Conservation (phyloP, 2,888 invertebrate genomes). For the Pristionchus arcanus region DNA sequence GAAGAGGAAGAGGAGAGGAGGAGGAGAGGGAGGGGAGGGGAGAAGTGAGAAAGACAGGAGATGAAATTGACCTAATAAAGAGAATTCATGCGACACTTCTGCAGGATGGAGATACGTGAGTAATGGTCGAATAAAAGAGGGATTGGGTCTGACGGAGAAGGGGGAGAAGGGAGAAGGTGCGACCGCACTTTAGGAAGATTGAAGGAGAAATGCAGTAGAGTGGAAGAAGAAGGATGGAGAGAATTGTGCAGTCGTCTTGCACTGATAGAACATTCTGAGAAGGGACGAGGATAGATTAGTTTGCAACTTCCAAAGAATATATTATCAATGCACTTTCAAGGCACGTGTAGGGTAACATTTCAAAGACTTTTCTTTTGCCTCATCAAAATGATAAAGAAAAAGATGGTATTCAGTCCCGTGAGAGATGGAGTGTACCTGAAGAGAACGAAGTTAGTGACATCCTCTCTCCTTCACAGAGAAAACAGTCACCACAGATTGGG, state of each 20-base stretch:
- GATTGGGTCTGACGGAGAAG: neutral
- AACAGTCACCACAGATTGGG: slow-evolving; percentile 16
- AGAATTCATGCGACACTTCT: neutral
- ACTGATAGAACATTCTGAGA: neutral
- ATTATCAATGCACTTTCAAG: neutral
- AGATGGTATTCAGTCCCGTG: neutral
- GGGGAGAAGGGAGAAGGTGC: neutral
- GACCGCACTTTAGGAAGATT: slow-evolving; percentile 36
- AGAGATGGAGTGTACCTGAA: neutral
- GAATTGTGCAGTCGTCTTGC: neutral
- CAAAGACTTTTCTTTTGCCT: neutral
- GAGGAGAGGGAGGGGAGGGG: neutral
- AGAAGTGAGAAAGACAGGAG: neutral
- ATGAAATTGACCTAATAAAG: slow-evolving; percentile 11
- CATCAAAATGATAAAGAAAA: neutral
- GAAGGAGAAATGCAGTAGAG: neutral
- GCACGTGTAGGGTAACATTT: neutral
- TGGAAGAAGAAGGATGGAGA: slow-evolving; percentile 3
- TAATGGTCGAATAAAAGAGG: neutral
- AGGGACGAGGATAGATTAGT: neutral
- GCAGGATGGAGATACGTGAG: slow-evolving; percentile 16
- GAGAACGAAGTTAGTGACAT: slow-evolving; percentile 1
- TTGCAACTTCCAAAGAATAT: neutral
- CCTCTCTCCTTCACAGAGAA: neutral
- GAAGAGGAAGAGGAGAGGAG: neutral